A percentile compares a stretch with the other conserved stretches of the same genome.
phyloP scores from a whole-genome alignment of 2,113 vertebrate genomes.

The Phalacrocorax aristotelis region DNA sequence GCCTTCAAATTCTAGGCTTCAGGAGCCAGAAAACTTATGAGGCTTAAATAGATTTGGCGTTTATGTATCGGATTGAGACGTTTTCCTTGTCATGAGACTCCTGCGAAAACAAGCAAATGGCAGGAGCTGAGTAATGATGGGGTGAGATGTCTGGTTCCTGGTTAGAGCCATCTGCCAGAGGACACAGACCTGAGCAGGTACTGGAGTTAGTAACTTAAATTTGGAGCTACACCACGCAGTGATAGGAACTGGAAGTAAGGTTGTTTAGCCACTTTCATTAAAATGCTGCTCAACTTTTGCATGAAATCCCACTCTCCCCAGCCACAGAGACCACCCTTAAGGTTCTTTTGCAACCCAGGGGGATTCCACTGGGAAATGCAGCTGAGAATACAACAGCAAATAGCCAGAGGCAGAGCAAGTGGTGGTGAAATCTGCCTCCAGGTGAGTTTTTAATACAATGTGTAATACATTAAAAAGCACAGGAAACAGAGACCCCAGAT shows the following conservation, averaged over 20 bases:
- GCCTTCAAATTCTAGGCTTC: background rate
- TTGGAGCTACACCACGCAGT: background rate
- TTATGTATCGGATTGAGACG: fast-evolving
- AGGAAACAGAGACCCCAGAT: background rate
- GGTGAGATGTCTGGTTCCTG: background rate
- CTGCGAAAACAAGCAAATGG: background rate
- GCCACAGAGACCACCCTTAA: background rate
- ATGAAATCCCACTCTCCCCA: background rate
- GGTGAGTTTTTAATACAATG: background rate
- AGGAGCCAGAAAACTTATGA: background rate
- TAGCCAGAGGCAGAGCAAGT: background rate
- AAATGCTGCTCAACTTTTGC: background rate
- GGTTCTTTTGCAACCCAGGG: background rate
- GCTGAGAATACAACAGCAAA: background rate
- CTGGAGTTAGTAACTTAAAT: background rate
- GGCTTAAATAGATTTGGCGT: background rate
- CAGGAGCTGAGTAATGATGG: background rate
- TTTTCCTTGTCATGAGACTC: background rate
- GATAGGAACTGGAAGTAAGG: background rate
- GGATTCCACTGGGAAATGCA: background rate
- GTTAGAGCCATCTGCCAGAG: background rate
- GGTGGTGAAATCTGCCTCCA: background rate
- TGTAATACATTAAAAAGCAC: background rate
- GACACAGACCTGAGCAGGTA: background rate
- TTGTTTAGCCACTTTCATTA: background rate